A percentile compares a stretch with the other conserved stretches of the same genome.
Evolutionary conservation across 2,113 vertebrate species (phyloP).

Genomic region (Xenopus laevis): DNA sequence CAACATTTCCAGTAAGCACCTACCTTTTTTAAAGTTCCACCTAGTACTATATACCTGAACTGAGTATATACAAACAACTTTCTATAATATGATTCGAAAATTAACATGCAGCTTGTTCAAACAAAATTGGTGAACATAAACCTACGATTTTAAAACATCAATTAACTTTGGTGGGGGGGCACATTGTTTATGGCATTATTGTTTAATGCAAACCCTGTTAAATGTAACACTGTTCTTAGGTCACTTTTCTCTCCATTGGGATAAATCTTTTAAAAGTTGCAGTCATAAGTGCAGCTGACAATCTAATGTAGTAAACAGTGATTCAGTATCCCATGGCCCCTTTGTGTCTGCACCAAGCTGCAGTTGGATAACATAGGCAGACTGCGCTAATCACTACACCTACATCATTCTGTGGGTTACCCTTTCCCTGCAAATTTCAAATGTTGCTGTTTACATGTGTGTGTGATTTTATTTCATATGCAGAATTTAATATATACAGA

Average conservation of each 20-base stretch:
- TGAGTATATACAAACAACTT: not conserved
- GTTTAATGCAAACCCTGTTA: not conserved
- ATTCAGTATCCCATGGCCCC: not conserved
- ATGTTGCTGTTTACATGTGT: conserved; percentile 38
- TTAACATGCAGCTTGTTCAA: not conserved
- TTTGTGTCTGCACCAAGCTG: not conserved
- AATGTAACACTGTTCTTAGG: too few species aligned
- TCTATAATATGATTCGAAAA: not conserved
- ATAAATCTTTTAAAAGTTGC: too few species aligned
- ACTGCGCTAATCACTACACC: not conserved
- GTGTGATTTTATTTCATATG: conserved; percentile 18
- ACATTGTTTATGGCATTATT: not conserved
- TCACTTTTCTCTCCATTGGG: too few species aligned
- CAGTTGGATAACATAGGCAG: not conserved
- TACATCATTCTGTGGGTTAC: not conserved
- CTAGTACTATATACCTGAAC: not conserved
- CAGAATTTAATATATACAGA: conserved; percentile 44
- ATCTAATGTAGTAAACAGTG: too few species aligned
- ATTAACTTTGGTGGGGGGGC: too few species aligned
- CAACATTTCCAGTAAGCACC: not conserved
- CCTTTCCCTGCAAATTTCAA: not conserved
- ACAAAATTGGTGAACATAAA: not conserved
- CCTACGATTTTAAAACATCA: not conserved
- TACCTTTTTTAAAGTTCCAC: not conserved
- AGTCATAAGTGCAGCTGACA: too few species aligned